Evolutionary conservation across 2,888 invertebrate genomes (phyloP).

Genomic region (Coelinius sp.): DNA sequence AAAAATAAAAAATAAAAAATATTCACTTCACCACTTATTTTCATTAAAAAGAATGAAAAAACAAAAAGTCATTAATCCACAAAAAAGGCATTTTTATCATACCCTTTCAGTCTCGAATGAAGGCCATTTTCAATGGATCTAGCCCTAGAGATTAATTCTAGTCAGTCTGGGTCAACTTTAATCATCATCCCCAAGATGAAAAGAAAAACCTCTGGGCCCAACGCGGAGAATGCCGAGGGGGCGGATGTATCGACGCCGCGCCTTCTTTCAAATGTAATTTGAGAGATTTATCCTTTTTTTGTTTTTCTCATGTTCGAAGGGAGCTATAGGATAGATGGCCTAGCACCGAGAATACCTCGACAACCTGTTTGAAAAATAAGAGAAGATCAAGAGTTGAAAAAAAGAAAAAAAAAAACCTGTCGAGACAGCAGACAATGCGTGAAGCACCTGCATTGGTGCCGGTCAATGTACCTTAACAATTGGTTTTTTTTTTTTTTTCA

Average conservation of each 20-base stretch:
- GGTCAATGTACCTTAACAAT: not conserved
- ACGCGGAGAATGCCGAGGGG: not conserved
- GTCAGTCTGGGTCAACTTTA: constrained; percentile 3
- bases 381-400: not conserved
- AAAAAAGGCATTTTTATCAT: not conserved
- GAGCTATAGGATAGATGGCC: constrained; percentile 30
- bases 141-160: not conserved
- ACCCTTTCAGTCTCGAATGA: not conserved
- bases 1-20: not conserved
- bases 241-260: constrained; percentile 10
- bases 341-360: constrained; percentile 30
- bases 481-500: not conserved
- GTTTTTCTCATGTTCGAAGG: constrained; percentile 23
- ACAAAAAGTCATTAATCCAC: not conserved
- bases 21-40: not conserved
- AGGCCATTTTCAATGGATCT: not conserved
- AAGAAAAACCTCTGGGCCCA: not conserved
- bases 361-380: constrained; percentile 46
- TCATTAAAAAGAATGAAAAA: not conserved
- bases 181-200: constrained; percentile 22
- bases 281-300: constrained; percentile 32
- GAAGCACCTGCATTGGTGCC: constrained; percentile 21
- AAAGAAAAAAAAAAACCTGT: constrained; percentile 39
- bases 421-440: constrained; percentile 22
- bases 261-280: constrained; percentile 41